Evolutionary conservation across 2,888 invertebrate species (phyloP), one percentile per base, ranked within the genome.

Genomic region (Eilema depressum): DNA sequence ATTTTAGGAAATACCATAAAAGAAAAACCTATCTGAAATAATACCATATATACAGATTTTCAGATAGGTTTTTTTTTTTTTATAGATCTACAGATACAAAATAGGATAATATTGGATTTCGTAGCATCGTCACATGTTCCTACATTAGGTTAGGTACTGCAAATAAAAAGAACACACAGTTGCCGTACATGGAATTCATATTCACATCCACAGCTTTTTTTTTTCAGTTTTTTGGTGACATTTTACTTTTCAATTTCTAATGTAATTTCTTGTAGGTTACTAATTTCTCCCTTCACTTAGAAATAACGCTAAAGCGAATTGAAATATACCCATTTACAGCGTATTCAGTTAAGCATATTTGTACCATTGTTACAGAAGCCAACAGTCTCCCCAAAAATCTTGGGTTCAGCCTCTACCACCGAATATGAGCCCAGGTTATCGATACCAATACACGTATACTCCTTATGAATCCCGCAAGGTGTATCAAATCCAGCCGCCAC

Each of bases 371-470:
- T 92, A 28, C 90, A 93, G 90, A 82, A 92, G 92, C 66, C 93
- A 92, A 76, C 81, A 88, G 14, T 78, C 90, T 5, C 79, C 89
- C 4, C 92, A 91, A 75, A 95, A 95, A 81, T 77, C 90, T 2
- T 95, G 95, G 95, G 86, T 91, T 70, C 95, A 94, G 81, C 88
- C 91, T 7, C 70, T 92, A 66, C 80, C 90, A 20, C 87, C 91
- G 5, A 91, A 88, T 78, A 85, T 93, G 82, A 87, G 91, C 0
- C 92, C 93, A 0, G 86, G 89, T 1, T 94, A 93, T 82, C 91
- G 94, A 65, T 95, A 95, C 81, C 94, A 94, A 68, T 95, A 95
- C 84, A 86, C 91, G 66, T 95, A 94, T 81, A 85, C 86, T n/a
- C 93, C 94, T 2, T 95, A 94, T 83, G 95, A 96, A 65, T 83